Evolutionary conservation across 2,113 vertebrate species (phyloP).

Genomic region (Pseudopodoces humilis): DNA sequence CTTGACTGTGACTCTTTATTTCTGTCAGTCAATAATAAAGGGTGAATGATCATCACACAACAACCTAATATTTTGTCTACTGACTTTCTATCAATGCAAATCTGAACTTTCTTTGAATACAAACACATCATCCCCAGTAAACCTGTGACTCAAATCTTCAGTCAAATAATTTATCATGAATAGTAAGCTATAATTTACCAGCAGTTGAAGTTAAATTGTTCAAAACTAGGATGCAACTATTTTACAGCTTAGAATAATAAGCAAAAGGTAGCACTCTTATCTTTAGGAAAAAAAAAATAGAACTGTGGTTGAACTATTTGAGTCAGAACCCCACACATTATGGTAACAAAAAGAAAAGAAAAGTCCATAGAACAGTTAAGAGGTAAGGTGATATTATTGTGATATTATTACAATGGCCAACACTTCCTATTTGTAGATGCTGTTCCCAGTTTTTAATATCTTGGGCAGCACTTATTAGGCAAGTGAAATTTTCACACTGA

Average conservation of each 20-base stretch:
- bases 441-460: neutral
- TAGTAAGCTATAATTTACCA: neutral
- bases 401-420: neutral
- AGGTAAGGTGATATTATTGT: accelerated
- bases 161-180: neutral
- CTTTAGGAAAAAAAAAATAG: neutral
- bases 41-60: neutral
- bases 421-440: neutral
- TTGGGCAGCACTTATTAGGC: neutral
- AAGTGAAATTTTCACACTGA: neutral
- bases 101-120: neutral
- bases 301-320: neutral
- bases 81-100: neutral
- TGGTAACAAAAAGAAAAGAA: neutral
- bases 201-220: neutral
- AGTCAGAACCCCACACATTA: neutral
- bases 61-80: neutral
- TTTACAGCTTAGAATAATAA: neutral
- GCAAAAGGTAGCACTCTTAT: neutral
- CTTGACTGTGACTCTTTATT: neutral
- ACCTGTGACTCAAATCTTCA: neutral
- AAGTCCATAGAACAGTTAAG: neutral
- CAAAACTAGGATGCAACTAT: neutral
- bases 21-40: neutral
- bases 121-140: neutral